A percentile compares a stretch with the other conserved stretches of the same genome.
These are phyloP conservation scores for Zophobas morio DNA, from an alignment of 1,140 invertebrate genomes.

Conservation along the genomic window DNA sequence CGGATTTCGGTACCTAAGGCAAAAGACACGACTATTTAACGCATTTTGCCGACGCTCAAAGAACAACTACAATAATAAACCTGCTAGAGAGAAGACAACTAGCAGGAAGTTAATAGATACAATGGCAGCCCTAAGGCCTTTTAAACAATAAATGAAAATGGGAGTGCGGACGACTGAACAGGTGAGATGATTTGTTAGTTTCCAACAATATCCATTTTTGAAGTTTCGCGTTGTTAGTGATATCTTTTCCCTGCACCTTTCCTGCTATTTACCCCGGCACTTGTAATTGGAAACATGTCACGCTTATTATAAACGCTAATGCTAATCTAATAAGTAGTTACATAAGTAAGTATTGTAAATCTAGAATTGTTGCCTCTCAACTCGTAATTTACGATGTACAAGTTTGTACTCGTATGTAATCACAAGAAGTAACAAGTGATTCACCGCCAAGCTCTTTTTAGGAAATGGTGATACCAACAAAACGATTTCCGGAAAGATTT, in stretches of 20 bases:
- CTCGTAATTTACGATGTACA: neutral
- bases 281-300: too few species aligned
- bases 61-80: conserved; percentile 35
- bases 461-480: neutral
- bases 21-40: conserved; percentile 32
- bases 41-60: conserved; percentile 30
- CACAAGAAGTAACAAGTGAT: neutral
- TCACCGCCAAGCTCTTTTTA: neutral
- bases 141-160: conserved; percentile 30
- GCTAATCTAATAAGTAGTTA: neutral
- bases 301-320: neutral
- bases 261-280: too few species aligned
- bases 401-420: neutral
- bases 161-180: conserved; percentile 20
- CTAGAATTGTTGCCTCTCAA: neutral
- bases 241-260: too few species aligned
- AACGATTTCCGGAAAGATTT: too few species aligned
- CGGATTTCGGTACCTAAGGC: conserved; percentile 37
- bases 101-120: conserved; percentile 41
- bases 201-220: neutral
- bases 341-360: neutral
- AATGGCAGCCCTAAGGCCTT: conserved; percentile 21
- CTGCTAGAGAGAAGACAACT: conserved; percentile 31
- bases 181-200: conserved; percentile 9
- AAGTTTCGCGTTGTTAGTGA: neutral